Evolutionary conservation across 2,113 vertebrate genomes (phyloP).

Genomic region (Colaptes auratus): DNA sequence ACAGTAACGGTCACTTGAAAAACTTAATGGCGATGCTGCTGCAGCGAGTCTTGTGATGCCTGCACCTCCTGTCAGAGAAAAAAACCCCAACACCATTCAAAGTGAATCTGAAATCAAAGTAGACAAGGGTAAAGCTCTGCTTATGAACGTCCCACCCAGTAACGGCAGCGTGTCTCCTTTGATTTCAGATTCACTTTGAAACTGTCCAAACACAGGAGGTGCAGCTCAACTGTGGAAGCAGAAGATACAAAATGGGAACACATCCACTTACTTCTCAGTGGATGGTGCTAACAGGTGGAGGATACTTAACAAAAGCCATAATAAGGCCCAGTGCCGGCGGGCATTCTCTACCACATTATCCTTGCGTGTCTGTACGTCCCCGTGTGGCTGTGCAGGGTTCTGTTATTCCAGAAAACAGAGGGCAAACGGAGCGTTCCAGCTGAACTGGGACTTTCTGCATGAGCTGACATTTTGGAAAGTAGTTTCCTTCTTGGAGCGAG

Average conservation of each 20-base stretch:
- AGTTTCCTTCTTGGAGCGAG: slow-evolving; percentile 52
- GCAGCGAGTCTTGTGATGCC: background rate
- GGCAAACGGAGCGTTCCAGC: background rate
- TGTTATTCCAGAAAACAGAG: slow-evolving; percentile 29
- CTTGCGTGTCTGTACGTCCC: background rate
- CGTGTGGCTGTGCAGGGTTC: background rate
- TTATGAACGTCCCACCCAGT: background rate
- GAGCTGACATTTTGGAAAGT: slow-evolving; percentile 50
- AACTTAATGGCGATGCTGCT: slow-evolving; percentile 20
- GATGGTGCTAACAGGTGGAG: slow-evolving; percentile 8
- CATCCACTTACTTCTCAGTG: background rate
- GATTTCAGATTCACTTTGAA: slow-evolving; percentile 66
- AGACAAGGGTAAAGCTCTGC: slow-evolving; percentile 49
- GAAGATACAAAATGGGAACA: background rate
- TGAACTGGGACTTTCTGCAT: slow-evolving; percentile 37
- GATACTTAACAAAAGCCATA: background rate
- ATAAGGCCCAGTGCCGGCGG: background rate
- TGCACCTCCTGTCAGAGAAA: background rate
- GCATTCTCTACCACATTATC: background rate
- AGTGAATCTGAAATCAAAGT: slow-evolving; percentile 57
- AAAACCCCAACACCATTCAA: background rate
- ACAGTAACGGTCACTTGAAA: slow-evolving; percentile 23
- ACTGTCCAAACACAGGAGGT: background rate
- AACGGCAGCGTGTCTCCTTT: background rate
- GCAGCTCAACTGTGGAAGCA: background rate